Evolutionary conservation across 2,888 invertebrate species (phyloP), one percentile per base, ranked within the genome.

Genomic region (Lasioglossum figueresi): DNA sequence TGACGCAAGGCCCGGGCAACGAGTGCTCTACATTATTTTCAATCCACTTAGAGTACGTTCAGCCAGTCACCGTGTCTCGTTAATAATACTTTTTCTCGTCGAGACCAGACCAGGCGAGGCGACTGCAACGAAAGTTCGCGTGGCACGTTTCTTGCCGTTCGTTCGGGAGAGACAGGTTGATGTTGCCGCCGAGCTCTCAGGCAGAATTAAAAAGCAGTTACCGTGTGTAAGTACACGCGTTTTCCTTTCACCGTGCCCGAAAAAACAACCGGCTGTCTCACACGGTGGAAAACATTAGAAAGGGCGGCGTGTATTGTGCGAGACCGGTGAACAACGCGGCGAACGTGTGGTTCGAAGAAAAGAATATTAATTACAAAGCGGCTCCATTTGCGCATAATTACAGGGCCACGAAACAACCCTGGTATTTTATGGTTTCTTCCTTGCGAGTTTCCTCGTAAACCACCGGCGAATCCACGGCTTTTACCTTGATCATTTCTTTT

Each of bases 181-280:
- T 84, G 43, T 74, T 82, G 72, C 72, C 3, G 14, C 12, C 34
- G 56, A 10, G 43, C 52, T 74, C 66, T 10, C 31, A 31, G n/a
- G 74, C 31, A n/a, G 45, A 78, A 70, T 74, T 70, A 82, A 75
- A 75, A 70, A 82, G 73, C 73, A 77, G 27, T 23, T 45, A 19
- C 56, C 40, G 63, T 23, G 59, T 59, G 56, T n/a, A n/a, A n/a
- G n/a, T 43, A 43, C 37, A 14, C 82, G 75, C 82, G 45, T 56
- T 83, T 82, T 82, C 74, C 83, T 82, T 84, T 84, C 82, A 74
- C 59, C 68, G 48, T 19, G 34, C 8, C 40, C 34, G 72, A 77
- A 81, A 83, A 72, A 76, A 45, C 14, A 43, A 59, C 10, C 27
- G 76, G 16, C 48, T 76, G 27, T 27, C 68, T 68, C 68, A 23